Evolutionary conservation across 1,140 invertebrate genomes (phyloP), one percentile per base, ranked within the genome.

Genomic region (Liolophura sinensis): DNA sequence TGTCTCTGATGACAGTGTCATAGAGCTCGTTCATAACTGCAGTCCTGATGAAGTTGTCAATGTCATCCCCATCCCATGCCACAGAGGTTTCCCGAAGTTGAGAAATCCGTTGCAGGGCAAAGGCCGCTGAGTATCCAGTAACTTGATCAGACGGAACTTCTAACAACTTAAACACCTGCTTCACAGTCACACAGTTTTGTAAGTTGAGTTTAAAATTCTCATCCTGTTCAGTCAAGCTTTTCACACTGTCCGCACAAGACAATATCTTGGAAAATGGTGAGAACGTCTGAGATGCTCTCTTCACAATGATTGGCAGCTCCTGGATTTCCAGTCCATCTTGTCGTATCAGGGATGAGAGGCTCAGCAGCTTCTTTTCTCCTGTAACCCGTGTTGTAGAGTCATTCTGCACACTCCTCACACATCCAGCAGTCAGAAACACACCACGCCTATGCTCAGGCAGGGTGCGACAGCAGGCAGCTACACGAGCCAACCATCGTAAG

Each of bases 301-400:
- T 85, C 15, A 92, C 87, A 58, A 91, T 87, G 7, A 90, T 79
- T 1, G 90, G 91, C 51, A 92, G 80, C 79, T 92, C 91, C 69
- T 89, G 87, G 49, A 92, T 89, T 50, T 87, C 84, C 1, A 84
- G 75, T 25, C 90, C 90, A 80, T 91, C 89, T 82, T 92, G 90
- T 31, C 90, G 78, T 48, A 92, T 78, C 48, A 91, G 88, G 15
- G 87, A 88, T n/a, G 86, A 86, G 49, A 85, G 81, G 18, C 81
- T 78, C 48, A 86, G 64, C 47, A 60, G 31, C 9, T 40, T 40
- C 31, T 40, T 40, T 9, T 40, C 31, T 9, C 31, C 31, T 40
- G 31, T 40, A 40, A 40, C 31, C 3, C 31, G 31, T 40, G 31
- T 40, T 40, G 31, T 40, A 9, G 31, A 40, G 31, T 40, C 31